Base-by-base conservation (phyloP, 2,113 vertebrate genomes). In the Xenopus borealis region DNA sequence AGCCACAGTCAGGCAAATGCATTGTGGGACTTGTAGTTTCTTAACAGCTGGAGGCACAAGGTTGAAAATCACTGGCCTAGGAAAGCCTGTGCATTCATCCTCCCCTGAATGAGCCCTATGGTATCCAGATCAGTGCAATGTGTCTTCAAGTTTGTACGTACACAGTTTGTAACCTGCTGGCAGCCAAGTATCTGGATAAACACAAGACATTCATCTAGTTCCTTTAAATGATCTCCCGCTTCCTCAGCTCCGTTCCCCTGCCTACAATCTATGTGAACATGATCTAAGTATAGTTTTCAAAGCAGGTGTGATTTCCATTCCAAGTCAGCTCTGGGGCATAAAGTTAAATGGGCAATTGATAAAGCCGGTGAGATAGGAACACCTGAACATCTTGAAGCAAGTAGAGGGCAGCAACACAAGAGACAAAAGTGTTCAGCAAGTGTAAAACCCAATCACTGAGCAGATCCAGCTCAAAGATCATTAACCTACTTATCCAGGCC, bases 261-360 rank as follows among this genome's bases (percentile, higher is more conserved):
- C 66, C 58, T 55, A 23, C 16, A 18, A 40, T 67, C 58, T 74
- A 75, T 68, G 67, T 65, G 67, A 59, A 65, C 20, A 75, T 68
- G 65, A 75, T 55, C 55, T 75, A 12, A 1, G 16, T 62, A 58
- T 68, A 68, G 67, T 75, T 75, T 75, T 69, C 66, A 68, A 68
- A 75, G 72, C 66, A 69, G 73, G 66, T 76, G 58, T 47, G 63
- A 30, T 52, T 76, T 62, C 66, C 69, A 69, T 76, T 69, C 46
- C 19, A 50, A 69, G 73, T 20, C 30, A 55, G 72, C 73, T 69
- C 73, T 62, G 58, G 73, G 73, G 66, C 47, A 76, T 63, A 44
- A 47, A 63, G 73, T 69, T 40, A 69, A 76, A 76, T 69, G 57
- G 62, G 20, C 44, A 63, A 62, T 67, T 76, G 69, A 69, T 62